Base-by-base conservation (phyloP, 2,888 invertebrate species). In the Aphodius sticticus region DNA sequence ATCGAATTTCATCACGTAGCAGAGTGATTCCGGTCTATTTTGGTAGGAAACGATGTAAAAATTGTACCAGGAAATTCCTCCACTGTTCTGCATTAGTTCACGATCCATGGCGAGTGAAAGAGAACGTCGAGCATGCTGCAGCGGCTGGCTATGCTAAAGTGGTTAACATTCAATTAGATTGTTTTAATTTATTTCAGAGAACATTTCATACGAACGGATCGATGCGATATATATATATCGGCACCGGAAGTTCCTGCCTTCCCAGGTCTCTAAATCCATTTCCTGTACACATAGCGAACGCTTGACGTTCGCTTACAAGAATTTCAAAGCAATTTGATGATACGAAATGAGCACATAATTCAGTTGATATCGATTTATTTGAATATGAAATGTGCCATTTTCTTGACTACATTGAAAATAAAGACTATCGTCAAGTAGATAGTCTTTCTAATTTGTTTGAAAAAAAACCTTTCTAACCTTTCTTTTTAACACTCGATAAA, bases 131-230 rank as follows among this genome's bases (percentile, higher is more conserved):
- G 7, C 53, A 12, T 1, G 53, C 7, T 12, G 9, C 1, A 12
- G 12, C 53, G 9, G 53, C 53, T 53, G 7, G 2, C 53, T 53
- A 53, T 53, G 53, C 53, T 5, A 38, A 38, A 5, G 53, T 53
- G 53, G 53, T 53, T 53, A 53, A 53, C 53, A 53, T 53, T 53
- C 53, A 53, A 53, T 53, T 53, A 53, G 53, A 53, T 53, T 53
- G 53, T 53, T 53, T 53, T 53, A 53, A 53, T 53, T 53, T 53
- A 53, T 53, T 53, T 53, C 9, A 53, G 53, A 53, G 53, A 53
- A 53, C 53, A 53, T 53, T 53, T 53, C 53, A 53, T 53, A 12
- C 53, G 53, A 53, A 53, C 53, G 53, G 9, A 9, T 7, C 53
- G 53, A 53, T 53, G 53, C 53, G 53, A 53, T 53, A 53, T 26